phyloP scores from a whole-genome alignment of 2,888 invertebrate genomes.

The Tenthredo mesomela region DNA sequence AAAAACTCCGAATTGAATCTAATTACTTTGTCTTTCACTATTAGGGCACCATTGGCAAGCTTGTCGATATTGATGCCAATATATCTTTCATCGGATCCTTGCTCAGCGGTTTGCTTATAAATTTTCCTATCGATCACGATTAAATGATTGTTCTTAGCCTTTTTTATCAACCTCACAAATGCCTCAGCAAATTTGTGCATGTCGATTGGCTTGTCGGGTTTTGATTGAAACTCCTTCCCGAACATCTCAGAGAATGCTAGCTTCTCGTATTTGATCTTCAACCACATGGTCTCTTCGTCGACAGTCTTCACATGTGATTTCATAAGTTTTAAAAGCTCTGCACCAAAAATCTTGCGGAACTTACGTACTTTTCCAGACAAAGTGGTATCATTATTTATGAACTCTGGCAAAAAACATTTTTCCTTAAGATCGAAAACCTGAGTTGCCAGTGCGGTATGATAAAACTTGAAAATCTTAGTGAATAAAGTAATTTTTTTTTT shows the following conservation, averaged over 20 bases:
- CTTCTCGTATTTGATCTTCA: too few species aligned
- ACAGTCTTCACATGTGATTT: background rate
- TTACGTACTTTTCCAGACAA: too few species aligned
- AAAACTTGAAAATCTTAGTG: background rate
- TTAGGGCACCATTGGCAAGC: background rate
- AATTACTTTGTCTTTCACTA: too few species aligned
- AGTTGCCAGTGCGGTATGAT: too few species aligned
- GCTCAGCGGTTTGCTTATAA: background rate
- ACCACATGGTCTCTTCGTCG: background rate
- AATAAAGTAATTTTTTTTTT: background rate
- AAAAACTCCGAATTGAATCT: background rate
- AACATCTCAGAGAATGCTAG: too few species aligned
- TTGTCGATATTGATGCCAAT: background rate
- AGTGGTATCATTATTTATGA: too few species aligned
- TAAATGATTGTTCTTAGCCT: background rate
- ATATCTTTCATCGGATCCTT: background rate
- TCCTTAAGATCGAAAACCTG: background rate
- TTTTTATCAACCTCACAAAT: background rate
- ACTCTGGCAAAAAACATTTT: too few species aligned
- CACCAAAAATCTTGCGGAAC: background rate
- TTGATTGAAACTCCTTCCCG: background rate
- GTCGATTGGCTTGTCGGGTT: background rate
- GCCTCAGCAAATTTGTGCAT: background rate
- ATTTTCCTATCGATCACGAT: background rate
- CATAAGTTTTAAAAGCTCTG: background rate